Evolutionary conservation across 2,797 vertebrate genomes (phyloP).

Genomic region (Syngnathus rostellatus): DNA sequence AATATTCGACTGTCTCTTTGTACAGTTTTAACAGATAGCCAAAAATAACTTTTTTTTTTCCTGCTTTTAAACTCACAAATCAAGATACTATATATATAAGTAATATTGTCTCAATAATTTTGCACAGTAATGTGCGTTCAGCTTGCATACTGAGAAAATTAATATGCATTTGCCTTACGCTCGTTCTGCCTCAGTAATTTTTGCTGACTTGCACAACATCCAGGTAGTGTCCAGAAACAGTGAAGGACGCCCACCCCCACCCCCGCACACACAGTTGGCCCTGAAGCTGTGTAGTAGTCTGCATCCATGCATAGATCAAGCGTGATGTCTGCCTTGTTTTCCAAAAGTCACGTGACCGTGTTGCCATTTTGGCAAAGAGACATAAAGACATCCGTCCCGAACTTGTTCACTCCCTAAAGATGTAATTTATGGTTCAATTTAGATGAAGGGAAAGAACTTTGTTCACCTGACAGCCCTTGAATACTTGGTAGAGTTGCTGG

Average conservation of each 20-base stretch:
- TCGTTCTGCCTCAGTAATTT: constrained; percentile 32
- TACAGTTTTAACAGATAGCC: no score
- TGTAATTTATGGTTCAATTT: neutral
- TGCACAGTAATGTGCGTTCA: neutral
- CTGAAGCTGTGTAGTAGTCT: constrained; percentile 41
- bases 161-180: constrained; percentile 60
- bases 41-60: no score
- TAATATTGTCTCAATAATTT: constrained; percentile 28
- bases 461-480: neutral
- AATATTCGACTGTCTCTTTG: no score
- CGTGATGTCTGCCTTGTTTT: constrained; percentile 42
- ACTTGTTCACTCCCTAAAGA: neutral
- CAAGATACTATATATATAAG: constrained; percentile 2
- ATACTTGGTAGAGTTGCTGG: neutral
- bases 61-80: neutral
- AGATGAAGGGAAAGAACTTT: neutral
- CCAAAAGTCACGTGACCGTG: constrained; percentile 33
- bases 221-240: constrained; percentile 48
- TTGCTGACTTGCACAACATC: constrained; percentile 51
- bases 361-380: constrained; percentile 23
- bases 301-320: constrained; percentile 26
- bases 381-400: neutral
- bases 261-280: constrained; percentile 18
- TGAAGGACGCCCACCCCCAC: constrained; percentile 50
- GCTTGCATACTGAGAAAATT: constrained; percentile 36